These are phyloP conservation scores for Peromyscus attwateri DNA, from an alignment of 2,797 vertebrate genomes.

Conservation along the genomic window DNA sequence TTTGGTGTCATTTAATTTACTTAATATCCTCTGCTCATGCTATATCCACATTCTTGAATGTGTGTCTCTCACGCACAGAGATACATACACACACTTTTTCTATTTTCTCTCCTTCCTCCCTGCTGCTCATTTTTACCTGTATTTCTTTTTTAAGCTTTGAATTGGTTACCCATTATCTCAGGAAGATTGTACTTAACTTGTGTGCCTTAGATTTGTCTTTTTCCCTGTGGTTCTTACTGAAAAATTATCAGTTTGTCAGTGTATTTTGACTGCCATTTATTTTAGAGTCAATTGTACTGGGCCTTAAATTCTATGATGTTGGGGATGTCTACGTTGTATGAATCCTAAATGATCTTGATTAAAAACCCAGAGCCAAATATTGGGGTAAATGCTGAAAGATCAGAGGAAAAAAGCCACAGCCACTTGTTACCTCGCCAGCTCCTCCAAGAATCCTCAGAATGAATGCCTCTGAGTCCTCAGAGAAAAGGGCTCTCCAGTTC, in stretches of 20 bases:
- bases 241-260: not conserved
- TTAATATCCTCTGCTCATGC: not conserved
- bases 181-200: not conserved
- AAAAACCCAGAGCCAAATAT: too few species aligned
- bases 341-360: too few species aligned
- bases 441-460: too few species aligned
- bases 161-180: not conserved
- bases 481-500: too few species aligned
- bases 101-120: not conserved
- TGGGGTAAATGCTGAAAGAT: too few species aligned
- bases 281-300: not conserved
- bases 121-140: not conserved
- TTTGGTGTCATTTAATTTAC: conserved; percentile 34
- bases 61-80: not conserved
- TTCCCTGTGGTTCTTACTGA: not conserved
- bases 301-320: not conserved
- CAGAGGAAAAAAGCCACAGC: too few species aligned
- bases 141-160: conserved; percentile 10
- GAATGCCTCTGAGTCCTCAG: too few species aligned
- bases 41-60: not conserved
- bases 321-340: not conserved
- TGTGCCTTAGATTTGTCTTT: not conserved
- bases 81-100: too few species aligned
- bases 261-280: not conserved
- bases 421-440: too few species aligned